Evolutionary conservation across 2,113 vertebrate species (phyloP).

Genomic region (Strix uralensis): DNA sequence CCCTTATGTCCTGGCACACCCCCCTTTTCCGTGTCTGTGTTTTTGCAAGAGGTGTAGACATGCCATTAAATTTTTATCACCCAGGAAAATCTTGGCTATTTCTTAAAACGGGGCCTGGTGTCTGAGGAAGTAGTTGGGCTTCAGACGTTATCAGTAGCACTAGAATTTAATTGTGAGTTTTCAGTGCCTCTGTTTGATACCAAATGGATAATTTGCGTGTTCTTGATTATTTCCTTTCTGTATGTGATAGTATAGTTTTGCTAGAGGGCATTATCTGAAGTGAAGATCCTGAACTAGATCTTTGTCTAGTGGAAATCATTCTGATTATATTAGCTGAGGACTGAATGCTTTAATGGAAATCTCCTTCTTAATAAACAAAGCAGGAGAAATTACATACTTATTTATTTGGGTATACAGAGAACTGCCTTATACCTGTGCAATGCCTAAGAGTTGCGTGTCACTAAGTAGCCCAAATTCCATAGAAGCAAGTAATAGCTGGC

Average conservation of each 20-base stretch:
- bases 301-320: slow-evolving; percentile 6
- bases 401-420: not conserved
- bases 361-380: not conserved
- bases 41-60: not conserved
- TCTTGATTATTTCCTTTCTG: not conserved
- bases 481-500: not conserved
- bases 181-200: not conserved
- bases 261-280: not conserved
- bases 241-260: not conserved
- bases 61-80: not conserved
- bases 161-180: not conserved
- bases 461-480: not conserved
- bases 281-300: not conserved
- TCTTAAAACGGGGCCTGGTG: not conserved
- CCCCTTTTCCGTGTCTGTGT: not conserved
- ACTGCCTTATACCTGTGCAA: not conserved
- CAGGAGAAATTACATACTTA: not conserved
- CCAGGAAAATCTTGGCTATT: not conserved
- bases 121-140: not conserved
- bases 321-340: slow-evolving; percentile 1
- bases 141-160: not conserved
- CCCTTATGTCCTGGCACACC: not conserved
- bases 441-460: not conserved
- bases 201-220: not conserved
- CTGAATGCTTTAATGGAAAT: not conserved